phyloP scores from a whole-genome alignment of 1,140 invertebrate species.

The Cyclina sinensis region DNA sequence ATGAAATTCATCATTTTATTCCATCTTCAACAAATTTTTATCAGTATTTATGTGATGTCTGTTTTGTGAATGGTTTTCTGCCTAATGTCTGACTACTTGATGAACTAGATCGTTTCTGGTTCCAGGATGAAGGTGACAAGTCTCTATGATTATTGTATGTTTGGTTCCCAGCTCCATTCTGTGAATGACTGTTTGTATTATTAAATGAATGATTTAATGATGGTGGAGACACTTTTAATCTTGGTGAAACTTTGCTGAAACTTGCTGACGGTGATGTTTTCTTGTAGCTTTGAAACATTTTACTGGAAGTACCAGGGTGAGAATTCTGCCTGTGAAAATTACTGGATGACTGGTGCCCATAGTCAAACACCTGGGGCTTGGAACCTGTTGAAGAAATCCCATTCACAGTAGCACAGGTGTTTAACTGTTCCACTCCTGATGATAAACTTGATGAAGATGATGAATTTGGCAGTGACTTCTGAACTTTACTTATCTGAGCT shows the following conservation, averaged over 20 bases:
- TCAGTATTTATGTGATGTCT: slow-evolving; percentile 59
- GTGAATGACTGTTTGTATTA: slow-evolving; percentile 8
- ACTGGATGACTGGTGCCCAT: slow-evolving; percentile 51
- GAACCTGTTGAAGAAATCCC: neutral
- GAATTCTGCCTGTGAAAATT: slow-evolving; percentile 58
- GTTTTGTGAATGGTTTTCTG: slow-evolving; percentile 51
- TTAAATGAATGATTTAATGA: slow-evolving; percentile 34
- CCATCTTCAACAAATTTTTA: neutral
- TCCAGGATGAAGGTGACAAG: slow-evolving; percentile 53
- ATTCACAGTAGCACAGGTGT: slow-evolving; percentile 1
- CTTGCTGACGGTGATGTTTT: slow-evolving; percentile 19
- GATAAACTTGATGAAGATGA: slow-evolving; percentile 16
- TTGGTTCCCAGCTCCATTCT: slow-evolving; percentile 53
- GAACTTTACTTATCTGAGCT: slow-evolving; percentile 66
- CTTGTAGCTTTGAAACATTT: slow-evolving; percentile 39
- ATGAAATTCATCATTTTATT: neutral
- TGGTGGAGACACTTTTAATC: slow-evolving; percentile 1
- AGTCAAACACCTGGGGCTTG: slow-evolving; percentile 54
- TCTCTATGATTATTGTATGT: slow-evolving; percentile 53
- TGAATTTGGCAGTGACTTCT: slow-evolving; percentile 50
- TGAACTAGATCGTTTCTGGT: slow-evolving; percentile 40
- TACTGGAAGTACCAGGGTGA: slow-evolving; percentile 20
- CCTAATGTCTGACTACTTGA: neutral
- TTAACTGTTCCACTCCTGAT: slow-evolving; percentile 24
- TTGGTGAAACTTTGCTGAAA: slow-evolving; percentile 39